Evolutionary conservation across 2,113 vertebrate genomes (phyloP).

Genomic region (Melanerpes aurifrons): DNA sequence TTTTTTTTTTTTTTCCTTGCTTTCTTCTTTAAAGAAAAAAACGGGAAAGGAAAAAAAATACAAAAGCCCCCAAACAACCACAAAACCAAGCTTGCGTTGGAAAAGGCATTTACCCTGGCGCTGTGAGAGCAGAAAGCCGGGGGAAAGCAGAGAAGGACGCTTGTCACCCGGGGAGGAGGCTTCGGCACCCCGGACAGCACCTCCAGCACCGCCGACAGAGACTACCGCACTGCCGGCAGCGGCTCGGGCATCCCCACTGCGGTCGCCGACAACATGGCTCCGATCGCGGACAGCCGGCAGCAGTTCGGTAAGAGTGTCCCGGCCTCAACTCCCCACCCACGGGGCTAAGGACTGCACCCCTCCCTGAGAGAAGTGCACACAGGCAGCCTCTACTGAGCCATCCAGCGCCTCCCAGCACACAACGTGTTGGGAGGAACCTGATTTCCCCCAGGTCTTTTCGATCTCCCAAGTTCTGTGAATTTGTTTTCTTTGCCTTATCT

Average conservation of each 20-base stretch:
- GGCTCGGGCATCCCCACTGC: neutral
- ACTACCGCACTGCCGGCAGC: slow-evolving; percentile 85
- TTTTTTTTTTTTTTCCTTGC: neutral
- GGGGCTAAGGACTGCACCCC: neutral
- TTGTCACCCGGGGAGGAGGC: neutral
- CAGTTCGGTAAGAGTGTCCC: slow-evolving; percentile 86
- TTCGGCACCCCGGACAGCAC: slow-evolving; percentile 41
- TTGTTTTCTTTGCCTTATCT: neutral
- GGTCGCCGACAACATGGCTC: slow-evolving; percentile 85
- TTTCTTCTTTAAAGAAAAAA: neutral
- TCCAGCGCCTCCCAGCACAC: neutral
- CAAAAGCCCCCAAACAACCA: neutral
- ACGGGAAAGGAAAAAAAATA: neutral
- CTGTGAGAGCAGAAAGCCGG: neutral
- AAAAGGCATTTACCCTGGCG: neutral
- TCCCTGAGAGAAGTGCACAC: neutral
- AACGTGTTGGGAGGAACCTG: neutral
- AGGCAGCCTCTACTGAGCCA: neutral
- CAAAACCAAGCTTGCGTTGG: neutral
- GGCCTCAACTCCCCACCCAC: neutral
- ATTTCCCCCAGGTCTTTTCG: neutral
- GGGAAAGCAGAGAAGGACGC: neutral
- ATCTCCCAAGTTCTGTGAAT: neutral
- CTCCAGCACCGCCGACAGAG: slow-evolving; percentile 86
- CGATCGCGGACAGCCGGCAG: slow-evolving; percentile 79